Base-by-base conservation (phyloP, 2,888 invertebrate species). In the Noctua janthina region DNA sequence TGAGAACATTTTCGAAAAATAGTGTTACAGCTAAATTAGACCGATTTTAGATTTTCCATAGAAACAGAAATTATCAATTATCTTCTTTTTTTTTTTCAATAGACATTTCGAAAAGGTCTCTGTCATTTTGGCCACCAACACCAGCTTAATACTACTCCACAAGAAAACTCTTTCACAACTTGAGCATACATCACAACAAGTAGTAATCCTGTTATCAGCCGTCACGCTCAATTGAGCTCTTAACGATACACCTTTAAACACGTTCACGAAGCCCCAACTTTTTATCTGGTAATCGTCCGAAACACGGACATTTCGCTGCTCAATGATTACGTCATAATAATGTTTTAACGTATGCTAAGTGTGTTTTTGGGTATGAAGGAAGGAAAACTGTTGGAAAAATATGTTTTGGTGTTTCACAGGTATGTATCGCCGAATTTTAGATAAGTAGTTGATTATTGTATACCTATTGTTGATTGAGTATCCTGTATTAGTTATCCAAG, bases 151-250 rank as follows among this genome's bases (percentile, higher is more conserved):
- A 43, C 0, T 43, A 43, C 43, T 43, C 4, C 29, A 78, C 68
- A 74, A 64, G 69, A 71, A 75, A 80, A 59, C 83, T 73, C 69
- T 11, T 49, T 49, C 71, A 76, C 67, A 86, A 70, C 83, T 86
- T 77, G 56, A 87, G 78, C 82, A 88, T 73, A 87, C 85, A 89
- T 77, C 76, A 76, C 83, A 66, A 78, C 83, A 83, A 82, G 70
- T 69, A 79, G 76, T 78, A 78, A 82, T 86, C 84, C 84, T 78
- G 90, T 90, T 93, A 93, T 93, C 93, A 82, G 76, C 70, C 76
- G 82, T 91, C 88, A 90, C 93, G 83, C 90, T 87, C 93, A 92
- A 93, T 93, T 93, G 92, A 89, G 86, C 78, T 83, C 87, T 88
- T 90, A 92, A 91, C 91, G 91, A 90, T 88, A 91, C 92, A 92